phyloP scores from a whole-genome alignment of 2,113 vertebrate genomes.

The Stercorarius parasiticus region DNA sequence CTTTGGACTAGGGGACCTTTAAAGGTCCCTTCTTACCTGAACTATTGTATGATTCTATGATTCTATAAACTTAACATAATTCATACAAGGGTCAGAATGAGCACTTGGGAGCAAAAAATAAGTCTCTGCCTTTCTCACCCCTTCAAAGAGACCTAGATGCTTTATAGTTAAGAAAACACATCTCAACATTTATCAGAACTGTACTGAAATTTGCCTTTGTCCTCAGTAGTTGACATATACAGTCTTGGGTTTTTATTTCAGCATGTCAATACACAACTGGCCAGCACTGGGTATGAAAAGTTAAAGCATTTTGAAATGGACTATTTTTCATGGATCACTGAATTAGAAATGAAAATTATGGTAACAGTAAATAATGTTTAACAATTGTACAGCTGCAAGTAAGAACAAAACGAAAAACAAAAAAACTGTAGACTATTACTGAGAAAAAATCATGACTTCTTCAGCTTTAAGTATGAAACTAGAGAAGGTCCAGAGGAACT shows the following conservation, averaged over 20 bases:
- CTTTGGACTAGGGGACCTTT: background rate
- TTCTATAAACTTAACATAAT: background rate
- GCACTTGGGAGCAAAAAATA: background rate
- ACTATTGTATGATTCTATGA: background rate
- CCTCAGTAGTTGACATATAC: background rate
- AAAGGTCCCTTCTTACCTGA: background rate
- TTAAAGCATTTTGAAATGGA: background rate
- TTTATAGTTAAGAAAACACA: background rate
- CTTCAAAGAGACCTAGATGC: background rate
- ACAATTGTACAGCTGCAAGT: background rate
- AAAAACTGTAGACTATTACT: background rate
- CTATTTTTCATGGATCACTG: background rate
- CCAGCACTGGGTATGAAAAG: background rate
- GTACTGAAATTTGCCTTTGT: background rate
- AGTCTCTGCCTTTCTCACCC: background rate
- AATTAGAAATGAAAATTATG: background rate
- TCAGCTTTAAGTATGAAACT: background rate
- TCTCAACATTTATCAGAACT: background rate
- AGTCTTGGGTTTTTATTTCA: background rate
- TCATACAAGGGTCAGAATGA: background rate
- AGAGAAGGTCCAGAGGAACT: background rate
- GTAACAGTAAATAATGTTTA: background rate
- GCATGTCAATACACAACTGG: background rate
- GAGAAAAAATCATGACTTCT: background rate
- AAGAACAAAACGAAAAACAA: background rate